phyloP scores from a whole-genome alignment of 1,140 invertebrate genomes.

The Sycophila sp. region DNA sequence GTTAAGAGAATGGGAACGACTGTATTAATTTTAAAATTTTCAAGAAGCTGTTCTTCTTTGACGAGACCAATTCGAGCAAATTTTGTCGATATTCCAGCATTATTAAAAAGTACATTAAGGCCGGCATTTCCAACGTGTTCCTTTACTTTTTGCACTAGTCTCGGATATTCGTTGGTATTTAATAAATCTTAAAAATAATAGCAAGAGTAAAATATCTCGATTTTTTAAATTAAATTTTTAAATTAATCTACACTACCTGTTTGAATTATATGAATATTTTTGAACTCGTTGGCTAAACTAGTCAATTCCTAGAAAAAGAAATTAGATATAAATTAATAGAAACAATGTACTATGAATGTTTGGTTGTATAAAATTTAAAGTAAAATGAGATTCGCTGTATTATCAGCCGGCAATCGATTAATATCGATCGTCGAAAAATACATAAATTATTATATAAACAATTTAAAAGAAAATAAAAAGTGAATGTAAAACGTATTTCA shows the following conservation, averaged over 20 bases:
- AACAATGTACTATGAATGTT: too few species aligned
- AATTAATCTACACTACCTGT: constrained; percentile 67
- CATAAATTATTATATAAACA: too few species aligned
- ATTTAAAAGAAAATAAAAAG: too few species aligned
- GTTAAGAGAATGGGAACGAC: constrained; percentile 85
- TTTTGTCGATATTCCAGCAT: constrained; percentile 82
- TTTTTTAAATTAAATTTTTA: too few species aligned
- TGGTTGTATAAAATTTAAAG: too few species aligned
- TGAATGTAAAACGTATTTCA: too few species aligned
- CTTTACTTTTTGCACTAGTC: constrained; percentile 69
- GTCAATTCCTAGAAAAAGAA: constrained; percentile 72
- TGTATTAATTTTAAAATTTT: constrained; percentile 80
- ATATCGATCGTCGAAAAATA: too few species aligned
- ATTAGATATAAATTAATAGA: constrained; percentile 26
- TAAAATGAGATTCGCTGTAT: too few species aligned
- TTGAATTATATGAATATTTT: constrained; percentile 74
- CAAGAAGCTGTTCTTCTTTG: constrained; percentile 75
- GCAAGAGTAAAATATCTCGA: too few species aligned
- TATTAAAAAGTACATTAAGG: constrained; percentile 87
- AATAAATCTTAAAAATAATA: constrained; percentile 74
- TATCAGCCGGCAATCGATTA: too few species aligned
- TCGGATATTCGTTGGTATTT: constrained; percentile 71
- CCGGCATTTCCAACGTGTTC: constrained; percentile 74
- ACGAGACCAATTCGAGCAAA: constrained; percentile 77
- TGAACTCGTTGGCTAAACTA: constrained; percentile 67